Conservation (phyloP, 2,113 vertebrate species). For the Crocuta crocuta region DNA sequence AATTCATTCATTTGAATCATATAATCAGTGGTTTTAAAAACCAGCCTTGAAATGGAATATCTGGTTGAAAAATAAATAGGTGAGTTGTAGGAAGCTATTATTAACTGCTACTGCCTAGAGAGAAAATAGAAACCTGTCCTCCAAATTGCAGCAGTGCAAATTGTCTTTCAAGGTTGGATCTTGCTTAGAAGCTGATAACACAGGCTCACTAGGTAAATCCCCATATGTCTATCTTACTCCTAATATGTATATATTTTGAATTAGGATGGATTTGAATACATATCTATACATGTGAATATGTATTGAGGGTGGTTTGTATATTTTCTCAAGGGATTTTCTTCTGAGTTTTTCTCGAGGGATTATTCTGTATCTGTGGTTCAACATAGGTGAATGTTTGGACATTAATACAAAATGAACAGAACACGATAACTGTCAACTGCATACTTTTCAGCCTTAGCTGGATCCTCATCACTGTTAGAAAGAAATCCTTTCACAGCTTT, state of each 20-base stretch:
- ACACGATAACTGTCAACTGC: background rate
- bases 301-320: background rate
- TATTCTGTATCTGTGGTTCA: background rate
- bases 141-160: background rate
- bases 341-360: background rate
- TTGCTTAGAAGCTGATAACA: background rate
- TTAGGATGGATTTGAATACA: background rate
- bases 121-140: background rate
- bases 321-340: conserved; percentile 12
- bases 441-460: background rate
- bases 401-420: conserved; percentile 1
- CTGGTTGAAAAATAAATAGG: conserved; percentile 28
- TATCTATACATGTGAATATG: background rate
- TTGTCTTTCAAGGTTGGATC: conserved; percentile 23
- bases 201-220: background rate
- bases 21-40: background rate
- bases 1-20: conserved; percentile 20
- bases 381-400: background rate
- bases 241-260: background rate
- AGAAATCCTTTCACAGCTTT: background rate
- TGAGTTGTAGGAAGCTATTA: background rate
- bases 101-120: background rate
- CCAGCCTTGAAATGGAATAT: conserved; percentile 46
- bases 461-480: background rate
- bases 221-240: background rate